These are phyloP conservation scores for Chrysolina oricalcia DNA, from an alignment of 2,888 invertebrate species.

Conservation along the genomic window DNA sequence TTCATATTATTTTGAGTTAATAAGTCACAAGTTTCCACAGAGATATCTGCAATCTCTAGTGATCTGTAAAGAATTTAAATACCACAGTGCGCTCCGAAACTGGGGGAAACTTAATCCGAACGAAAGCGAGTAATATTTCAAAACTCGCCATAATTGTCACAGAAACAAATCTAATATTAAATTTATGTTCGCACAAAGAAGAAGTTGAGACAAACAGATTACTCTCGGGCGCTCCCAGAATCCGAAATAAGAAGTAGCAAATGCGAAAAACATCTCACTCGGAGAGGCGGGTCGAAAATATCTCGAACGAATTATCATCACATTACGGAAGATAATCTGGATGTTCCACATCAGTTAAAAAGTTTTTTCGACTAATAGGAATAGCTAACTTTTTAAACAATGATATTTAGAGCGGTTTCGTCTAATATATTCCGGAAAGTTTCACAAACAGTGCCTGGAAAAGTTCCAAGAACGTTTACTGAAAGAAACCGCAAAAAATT, in stretches of 20 bases:
- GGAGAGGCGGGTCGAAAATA: conserved; percentile 33
- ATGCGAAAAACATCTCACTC: conserved; percentile 49
- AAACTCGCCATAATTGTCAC: conserved; percentile 41
- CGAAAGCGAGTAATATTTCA: conserved; percentile 38
- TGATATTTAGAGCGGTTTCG: conserved; percentile 49
- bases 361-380: conserved; percentile 54
- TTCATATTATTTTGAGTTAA: background rate
- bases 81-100: conserved; percentile 3
- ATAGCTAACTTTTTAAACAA: conserved; percentile 55
- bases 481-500: conserved; percentile 56
- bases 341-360: conserved; percentile 56
- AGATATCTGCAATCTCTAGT: background rate
- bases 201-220: conserved; percentile 44
- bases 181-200: conserved; percentile 40
- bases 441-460: conserved; percentile 53
- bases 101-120: conserved; percentile 37
- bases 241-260: conserved; percentile 45
- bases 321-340: conserved; percentile 52
- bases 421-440: conserved; percentile 54
- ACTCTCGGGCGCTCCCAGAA: conserved; percentile 32
- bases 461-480: conserved; percentile 52
- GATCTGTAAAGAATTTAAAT: conserved; percentile 19
- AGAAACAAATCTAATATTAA: conserved; percentile 45
- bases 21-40: background rate
- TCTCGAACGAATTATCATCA: conserved; percentile 53